Base-by-base conservation (phyloP, 2,113 vertebrate species). In the Madoqua kirkii region DNA sequence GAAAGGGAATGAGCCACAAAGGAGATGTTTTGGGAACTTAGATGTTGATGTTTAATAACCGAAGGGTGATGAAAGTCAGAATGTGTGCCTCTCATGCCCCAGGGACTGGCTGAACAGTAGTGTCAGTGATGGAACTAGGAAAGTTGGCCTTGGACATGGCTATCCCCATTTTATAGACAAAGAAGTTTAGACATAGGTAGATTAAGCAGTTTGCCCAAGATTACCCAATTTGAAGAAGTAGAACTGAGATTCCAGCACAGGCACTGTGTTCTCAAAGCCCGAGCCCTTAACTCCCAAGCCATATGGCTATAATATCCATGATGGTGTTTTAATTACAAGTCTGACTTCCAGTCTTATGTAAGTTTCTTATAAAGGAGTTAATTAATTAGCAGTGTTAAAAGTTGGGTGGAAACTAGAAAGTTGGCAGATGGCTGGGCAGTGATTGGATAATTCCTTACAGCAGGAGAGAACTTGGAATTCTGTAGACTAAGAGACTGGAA, bases 311-410 rank as follows among this genome's bases (percentile, higher is more conserved):
- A 91, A n/a, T 71, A 95, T 93, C 82, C 60, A 88, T 23, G 14
- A 82, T 95, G 50, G 48, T 93, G 59, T 93, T 98, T 97, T 97
- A 96, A 95, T 95, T 96, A 84, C 78, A 78, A 59, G 29, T 94
- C 97, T 97, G 67, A 93, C 82, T 96, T 93, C 17, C 27, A 74
- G 71, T 93, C 50, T 96, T 92, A 91, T 96, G 21, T 97, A 95
- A 94, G 76, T 91, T 45, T 95, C 82, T 97, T 93, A 82, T 94
- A 97, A 95, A 97, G 21, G 82, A 95, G 91, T 97, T 97, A 97
- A 97, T 97, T 97, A 97, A 87, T 96, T 93, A 96, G 89, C 64
- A 98, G 83, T 79, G 97, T 96, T 43, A 93, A 79, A 97, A 93
- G n/a, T 93, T 96, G 89, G 27, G 36, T 89, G 27, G 62, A 79